Base-by-base conservation (phyloP, 2,888 invertebrate genomes). In the Erebia ligea region DNA sequence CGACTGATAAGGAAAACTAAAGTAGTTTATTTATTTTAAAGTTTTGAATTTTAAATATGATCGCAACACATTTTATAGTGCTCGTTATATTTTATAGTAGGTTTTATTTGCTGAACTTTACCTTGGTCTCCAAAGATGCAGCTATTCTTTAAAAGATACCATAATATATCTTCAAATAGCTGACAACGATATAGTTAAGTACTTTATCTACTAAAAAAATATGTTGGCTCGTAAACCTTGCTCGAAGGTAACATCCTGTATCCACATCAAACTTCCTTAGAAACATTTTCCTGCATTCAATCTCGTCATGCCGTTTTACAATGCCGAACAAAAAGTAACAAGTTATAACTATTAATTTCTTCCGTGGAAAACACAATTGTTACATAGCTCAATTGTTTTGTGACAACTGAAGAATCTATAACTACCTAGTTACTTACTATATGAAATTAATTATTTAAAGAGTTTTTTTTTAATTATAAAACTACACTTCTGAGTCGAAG, bases 191-290 rank as follows among this genome's bases (percentile, higher is more conserved):
- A 40, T 17, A 13, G 50, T n/a, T 17, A 54, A 17, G 17, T 19
- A 34, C 50, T 59, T 45, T 50, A 50, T 59, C 21, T 62, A 52
- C 42, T 45, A 67, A 40, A 42, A 67, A 56, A 45, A 71, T 65
- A 52, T 40, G 52, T 66, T 40, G 56, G 45, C 68, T 81, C 77
- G 83, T 80, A 82, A 85, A 85, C 89, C 89, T 88, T 86, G 87
- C 79, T 69, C 76, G 82, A 89, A 90, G 90, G 89, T 86, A 85
- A 89, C 81, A 87, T 90, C 89, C 89, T 89, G 87, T 77, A 81
- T 54, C 57, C 58, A 67, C 81, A 71, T 67, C 59, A 59, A 72
- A 77, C 68, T 78, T 77, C 78, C 78, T 78, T 71, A 74, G 68
- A 68, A 54, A 70, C 68, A 75, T 74, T 77, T 77, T 76, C 77